Conservation (phyloP, 2,888 invertebrate species). For the Cephus pygmeus region DNA sequence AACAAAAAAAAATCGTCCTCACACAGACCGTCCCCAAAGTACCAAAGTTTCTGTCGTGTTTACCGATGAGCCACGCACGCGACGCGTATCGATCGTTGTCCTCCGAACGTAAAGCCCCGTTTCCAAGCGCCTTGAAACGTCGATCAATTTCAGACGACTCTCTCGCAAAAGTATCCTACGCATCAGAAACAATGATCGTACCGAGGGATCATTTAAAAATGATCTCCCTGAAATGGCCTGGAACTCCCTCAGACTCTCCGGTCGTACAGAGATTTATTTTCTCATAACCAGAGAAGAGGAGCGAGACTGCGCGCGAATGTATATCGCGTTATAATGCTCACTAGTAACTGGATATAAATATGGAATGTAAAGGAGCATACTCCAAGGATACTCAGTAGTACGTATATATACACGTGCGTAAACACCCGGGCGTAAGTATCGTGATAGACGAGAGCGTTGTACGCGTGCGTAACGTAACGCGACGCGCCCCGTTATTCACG, state of each 20-base stretch:
- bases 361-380: neutral
- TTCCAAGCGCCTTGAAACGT: neutral
- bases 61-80: neutral
- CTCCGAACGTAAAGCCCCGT: neutral
- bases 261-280: neutral
- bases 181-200: neutral
- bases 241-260: neutral
- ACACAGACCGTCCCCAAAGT: neutral
- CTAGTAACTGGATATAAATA: neutral
- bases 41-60: neutral
- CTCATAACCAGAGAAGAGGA: neutral
- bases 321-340: neutral
- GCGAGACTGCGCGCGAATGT: neutral
- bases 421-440: neutral
- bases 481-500: neutral
- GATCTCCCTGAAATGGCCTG: neutral
- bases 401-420: neutral
- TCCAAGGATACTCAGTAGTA: neutral
- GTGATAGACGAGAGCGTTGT: neutral
- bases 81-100: neutral
- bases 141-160: neutral
- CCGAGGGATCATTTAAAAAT: neutral
- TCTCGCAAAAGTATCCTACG: neutral
- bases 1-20: neutral
- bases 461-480: neutral